These are phyloP conservation scores for Lasiommata megera DNA, from an alignment of 2,888 invertebrate genomes.

Conservation along the genomic window DNA sequence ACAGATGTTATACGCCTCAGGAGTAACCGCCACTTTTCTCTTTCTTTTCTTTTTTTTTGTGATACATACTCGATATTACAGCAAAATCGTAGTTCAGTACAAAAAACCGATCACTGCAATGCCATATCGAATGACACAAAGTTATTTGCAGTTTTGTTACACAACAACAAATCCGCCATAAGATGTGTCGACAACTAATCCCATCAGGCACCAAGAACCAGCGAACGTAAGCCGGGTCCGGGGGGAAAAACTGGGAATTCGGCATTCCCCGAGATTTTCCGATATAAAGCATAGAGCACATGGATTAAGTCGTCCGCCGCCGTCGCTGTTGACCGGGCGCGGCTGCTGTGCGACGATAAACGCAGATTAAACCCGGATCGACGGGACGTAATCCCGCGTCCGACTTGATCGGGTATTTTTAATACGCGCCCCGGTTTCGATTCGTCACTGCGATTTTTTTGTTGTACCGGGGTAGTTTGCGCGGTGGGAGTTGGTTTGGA, in stretches of 20 bases:
- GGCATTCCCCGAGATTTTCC: slow-evolving; percentile 42
- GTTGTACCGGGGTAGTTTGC: slow-evolving; percentile 36
- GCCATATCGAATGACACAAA: too few species aligned
- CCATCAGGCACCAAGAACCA: neutral
- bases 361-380: slow-evolving; percentile 66
- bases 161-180: neutral
- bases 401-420: slow-evolving; percentile 47
- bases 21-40: too few species aligned
- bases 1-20: too few species aligned
- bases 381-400: slow-evolving; percentile 56
- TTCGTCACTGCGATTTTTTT: slow-evolving; percentile 19
- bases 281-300: slow-evolving; percentile 39
- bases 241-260: slow-evolving; percentile 37
- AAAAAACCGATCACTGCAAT: too few species aligned
- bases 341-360: slow-evolving; percentile 69
- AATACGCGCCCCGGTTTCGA: slow-evolving; percentile 23
- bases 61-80: too few species aligned
- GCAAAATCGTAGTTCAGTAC: too few species aligned
- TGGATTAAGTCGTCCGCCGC: slow-evolving; percentile 67
- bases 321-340: slow-evolving; percentile 50
- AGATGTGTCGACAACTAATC: neutral
- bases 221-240: slow-evolving; percentile 2
- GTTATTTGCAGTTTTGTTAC: too few species aligned
- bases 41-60: too few species aligned
- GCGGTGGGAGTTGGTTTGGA: neutral